Base-by-base conservation (phyloP, 2,113 vertebrate genomes). In the Tylochromis polylepis region DNA sequence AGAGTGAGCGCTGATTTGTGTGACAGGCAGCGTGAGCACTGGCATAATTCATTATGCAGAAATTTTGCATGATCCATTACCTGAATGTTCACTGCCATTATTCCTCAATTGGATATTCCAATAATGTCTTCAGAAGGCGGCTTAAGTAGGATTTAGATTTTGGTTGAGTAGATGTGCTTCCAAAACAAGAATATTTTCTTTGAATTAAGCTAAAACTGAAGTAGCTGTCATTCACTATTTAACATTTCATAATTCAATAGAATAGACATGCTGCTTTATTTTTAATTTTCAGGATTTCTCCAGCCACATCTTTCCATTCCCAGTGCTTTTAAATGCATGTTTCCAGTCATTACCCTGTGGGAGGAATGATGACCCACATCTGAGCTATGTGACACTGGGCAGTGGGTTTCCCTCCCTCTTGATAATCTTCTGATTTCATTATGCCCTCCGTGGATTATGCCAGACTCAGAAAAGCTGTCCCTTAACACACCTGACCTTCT, bases 11-110 rank as follows among this genome's bases (percentile, higher is more conserved):
- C 14, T 60, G 53, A 82, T 75, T 84, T 81, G 22, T 36, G 51
- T 31, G 82, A 87, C 31, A 59, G 62, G 36, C 58, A 82, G 27
- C 82, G 49, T 51, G 57, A 85, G 18, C 49, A 60, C 38, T 31
- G 46, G 46, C 43, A 51, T 31, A 51, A 51, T 77, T 77, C 70
- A 77, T 56, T 67, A 82, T 58, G 77, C 77, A 79, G 77, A 56
- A 10, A 79, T 56, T 55, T 79, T 79, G 75, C 75, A 79, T 36
- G 29, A 79, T 55, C 77, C 77, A 36, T 79, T 79, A 79, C 77
- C 49, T 46, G 53, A 58, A 67, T 34, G 24, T n/a, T 77, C 70
- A 31, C 11, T 77, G 70, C 10, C 70, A 77, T 77, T 77, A 77
- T 77, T 77, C 70, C 6, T 51, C 70, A 20, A 51, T 31, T 77